phyloP scores from a whole-genome alignment of 2,797 vertebrate genomes.

The Scyliorhinus canicula region DNA sequence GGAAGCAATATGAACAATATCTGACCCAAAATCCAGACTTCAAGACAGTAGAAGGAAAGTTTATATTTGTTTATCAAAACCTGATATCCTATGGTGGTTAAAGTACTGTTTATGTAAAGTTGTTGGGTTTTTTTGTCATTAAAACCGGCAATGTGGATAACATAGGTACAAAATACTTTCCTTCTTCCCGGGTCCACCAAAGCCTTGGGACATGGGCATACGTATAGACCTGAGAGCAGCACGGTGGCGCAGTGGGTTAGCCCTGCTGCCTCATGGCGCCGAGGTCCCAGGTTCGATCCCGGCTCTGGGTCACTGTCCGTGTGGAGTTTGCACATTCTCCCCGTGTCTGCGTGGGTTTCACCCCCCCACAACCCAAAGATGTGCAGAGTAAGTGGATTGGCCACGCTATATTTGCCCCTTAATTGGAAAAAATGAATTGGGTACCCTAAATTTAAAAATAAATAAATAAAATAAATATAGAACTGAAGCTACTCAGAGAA shows the following conservation, averaged over 20 bases:
- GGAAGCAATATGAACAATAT: constrained; percentile 48
- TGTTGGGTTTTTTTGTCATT: not conserved
- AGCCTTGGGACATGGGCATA: not conserved
- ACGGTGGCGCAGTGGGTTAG: too few species aligned
- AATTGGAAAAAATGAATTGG: too few species aligned
- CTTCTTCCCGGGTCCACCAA: not conserved
- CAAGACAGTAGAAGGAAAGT: constrained; percentile 47
- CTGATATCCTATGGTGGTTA: not conserved
- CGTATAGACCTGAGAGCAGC: not conserved
- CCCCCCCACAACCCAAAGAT: too few species aligned
- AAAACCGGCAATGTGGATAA: not conserved
- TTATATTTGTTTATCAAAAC: constrained; percentile 18
- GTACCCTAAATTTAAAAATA: too few species aligned
- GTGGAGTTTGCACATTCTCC: too few species aligned
- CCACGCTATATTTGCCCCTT: too few species aligned
- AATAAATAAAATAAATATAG: too few species aligned
- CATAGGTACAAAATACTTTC: not conserved
- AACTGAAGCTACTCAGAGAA: not conserved
- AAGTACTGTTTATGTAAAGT: not conserved
- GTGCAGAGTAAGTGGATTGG: too few species aligned
- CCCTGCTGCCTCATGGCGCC: too few species aligned
- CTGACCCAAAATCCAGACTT: constrained; percentile 43
- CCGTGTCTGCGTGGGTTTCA: too few species aligned
- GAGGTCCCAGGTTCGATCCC: too few species aligned
- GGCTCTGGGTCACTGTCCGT: too few species aligned